Evolutionary conservation across 2,888 invertebrate species (phyloP).

Genomic region (Sialis fuliginosa): DNA sequence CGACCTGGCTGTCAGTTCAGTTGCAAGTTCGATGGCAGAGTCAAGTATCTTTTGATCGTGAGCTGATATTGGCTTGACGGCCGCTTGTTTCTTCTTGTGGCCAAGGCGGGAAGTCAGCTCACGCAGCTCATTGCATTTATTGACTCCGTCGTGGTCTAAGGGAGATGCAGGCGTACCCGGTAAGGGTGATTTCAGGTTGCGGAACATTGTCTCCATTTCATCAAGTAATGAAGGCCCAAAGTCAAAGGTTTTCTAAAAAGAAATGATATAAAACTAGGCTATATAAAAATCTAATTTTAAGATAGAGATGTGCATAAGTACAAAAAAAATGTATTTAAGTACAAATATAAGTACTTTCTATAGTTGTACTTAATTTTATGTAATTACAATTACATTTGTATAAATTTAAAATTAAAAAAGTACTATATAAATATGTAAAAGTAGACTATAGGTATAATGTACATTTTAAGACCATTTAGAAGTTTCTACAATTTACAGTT

Average conservation of each 20-base stretch:
- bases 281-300: neutral
- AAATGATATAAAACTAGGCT: neutral
- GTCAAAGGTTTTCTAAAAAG: conserved; percentile 29
- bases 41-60: conserved; percentile 83
- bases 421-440: too few relatives aligned
- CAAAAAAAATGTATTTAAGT: neutral
- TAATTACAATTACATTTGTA: too few relatives aligned
- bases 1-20: conserved; percentile 64
- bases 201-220: conserved; percentile 79
- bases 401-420: too few relatives aligned
- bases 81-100: conserved; percentile 18
- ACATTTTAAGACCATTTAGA: too few relatives aligned
- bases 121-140: conserved; percentile 50
- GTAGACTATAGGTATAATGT: too few relatives aligned
- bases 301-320: neutral
- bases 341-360: neutral
- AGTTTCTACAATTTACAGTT: neutral
- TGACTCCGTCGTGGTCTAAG: conserved; percentile 31
- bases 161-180: conserved; percentile 17
- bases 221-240: conserved; percentile 81
- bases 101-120: conserved; percentile 34
- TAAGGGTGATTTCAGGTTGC: conserved; percentile 29
- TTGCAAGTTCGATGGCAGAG: conserved; percentile 83
- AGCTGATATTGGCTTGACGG: conserved; percentile 83
- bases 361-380: too few relatives aligned